Conservation (phyloP, 2,797 vertebrate species). For the Enteromius viviparus region DNA sequence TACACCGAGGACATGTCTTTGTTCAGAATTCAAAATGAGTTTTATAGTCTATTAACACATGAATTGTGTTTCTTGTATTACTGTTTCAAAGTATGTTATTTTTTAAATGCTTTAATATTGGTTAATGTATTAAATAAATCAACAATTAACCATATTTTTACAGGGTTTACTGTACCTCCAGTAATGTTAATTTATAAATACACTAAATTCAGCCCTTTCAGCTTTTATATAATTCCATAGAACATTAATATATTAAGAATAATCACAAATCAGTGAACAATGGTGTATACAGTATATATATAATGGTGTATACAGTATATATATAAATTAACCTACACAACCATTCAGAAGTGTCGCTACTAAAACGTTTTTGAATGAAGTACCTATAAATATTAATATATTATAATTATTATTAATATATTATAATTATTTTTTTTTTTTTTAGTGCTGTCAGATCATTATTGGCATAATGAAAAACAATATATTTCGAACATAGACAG, state of each 20-base stretch:
- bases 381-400: not conserved
- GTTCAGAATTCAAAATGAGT: conserved; percentile 4
- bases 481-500: no score
- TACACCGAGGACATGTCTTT: conserved; percentile 25
- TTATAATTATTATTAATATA: no score
- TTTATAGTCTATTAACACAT: not conserved
- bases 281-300: no score
- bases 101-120: not conserved
- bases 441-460: no score
- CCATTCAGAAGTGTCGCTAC: not conserved
- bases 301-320: no score
- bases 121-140: not conserved
- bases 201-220: not conserved
- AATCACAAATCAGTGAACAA: not conserved
- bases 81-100: not conserved
- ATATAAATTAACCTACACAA: not conserved
- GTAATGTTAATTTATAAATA: not conserved
- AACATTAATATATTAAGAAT: not conserved
- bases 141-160: not conserved
- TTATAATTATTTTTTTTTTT: no score
- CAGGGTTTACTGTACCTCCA: not conserved
- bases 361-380: not conserved
- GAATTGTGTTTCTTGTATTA: conserved; percentile 5
- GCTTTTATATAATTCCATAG: not conserved
- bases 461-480: no score